Evolutionary conservation across 1,140 invertebrate species (phyloP).

Genomic region (Ceratina japonica): DNA sequence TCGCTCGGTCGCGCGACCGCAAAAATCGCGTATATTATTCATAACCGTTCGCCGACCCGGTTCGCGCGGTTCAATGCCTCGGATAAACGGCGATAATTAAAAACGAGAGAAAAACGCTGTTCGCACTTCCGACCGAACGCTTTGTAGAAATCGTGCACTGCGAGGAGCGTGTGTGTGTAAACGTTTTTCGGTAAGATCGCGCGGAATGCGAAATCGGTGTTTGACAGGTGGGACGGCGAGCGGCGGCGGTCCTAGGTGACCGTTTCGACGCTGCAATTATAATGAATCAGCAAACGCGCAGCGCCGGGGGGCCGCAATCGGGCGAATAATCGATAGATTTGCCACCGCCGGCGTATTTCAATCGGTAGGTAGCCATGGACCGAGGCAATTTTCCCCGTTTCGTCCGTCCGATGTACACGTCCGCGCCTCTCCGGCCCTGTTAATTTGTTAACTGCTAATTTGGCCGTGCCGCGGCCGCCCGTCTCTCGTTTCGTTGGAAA

Average conservation of each 20-base stretch:
- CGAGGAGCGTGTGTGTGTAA: too few relatives aligned
- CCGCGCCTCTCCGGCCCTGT: conserved; percentile 23
- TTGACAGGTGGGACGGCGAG: too few relatives aligned
- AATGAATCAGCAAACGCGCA: conserved; percentile 70
- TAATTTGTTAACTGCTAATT: conserved; percentile 74
- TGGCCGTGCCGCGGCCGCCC: conserved; percentile 46
- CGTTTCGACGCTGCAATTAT: conserved; percentile 62
- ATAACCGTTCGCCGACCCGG: conserved; percentile 6
- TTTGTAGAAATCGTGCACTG: too few relatives aligned
- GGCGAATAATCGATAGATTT: conserved; percentile 67
- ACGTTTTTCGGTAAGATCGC: too few relatives aligned
- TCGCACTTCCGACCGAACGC: too few relatives aligned
- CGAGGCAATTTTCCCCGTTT: conserved; percentile 43
- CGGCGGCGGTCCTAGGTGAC: conserved; percentile 13
- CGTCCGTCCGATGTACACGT: background rate
- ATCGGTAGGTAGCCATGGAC: conserved; percentile 55
- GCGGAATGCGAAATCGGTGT: too few relatives aligned
- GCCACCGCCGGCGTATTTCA: conserved; percentile 69
- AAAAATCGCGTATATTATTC: conserved; percentile 42
- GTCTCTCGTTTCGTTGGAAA: conserved; percentile 41
- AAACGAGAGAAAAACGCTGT: background rate
- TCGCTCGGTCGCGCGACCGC: too few relatives aligned
- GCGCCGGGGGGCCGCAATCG: conserved; percentile 52
- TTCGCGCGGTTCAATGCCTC: background rate
- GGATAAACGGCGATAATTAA: background rate